A percentile compares a stretch with the other conserved stretches of the same genome.
Conservation (phyloP, 2,888 invertebrate species). For the Zonitis immaculata region DNA sequence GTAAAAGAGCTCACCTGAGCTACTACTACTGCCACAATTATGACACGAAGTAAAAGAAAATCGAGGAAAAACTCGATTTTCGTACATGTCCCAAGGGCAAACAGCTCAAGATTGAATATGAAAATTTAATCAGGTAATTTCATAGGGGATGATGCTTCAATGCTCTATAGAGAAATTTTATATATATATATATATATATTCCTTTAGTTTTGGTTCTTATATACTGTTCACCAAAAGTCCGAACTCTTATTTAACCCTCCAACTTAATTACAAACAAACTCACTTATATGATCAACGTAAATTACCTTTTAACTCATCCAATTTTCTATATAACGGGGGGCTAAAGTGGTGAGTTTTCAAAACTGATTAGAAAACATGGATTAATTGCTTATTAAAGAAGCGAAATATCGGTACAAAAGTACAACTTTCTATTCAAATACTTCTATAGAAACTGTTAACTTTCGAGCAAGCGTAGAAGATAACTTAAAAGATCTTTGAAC, state of each 20-base stretch:
- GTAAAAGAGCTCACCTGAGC: slow-evolving; percentile 10
- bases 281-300: not conserved
- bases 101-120: slow-evolving; percentile 74
- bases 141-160: slow-evolving; percentile 55
- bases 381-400: not conserved
- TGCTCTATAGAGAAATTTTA: slow-evolving; percentile 43
- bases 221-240: not conserved
- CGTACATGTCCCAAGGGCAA: slow-evolving; percentile 55
- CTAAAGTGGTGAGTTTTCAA: not conserved
- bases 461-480: not conserved
- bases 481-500: not conserved
- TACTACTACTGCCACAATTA: slow-evolving; percentile 15
- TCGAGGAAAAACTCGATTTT: slow-evolving; percentile 27
- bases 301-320: not conserved
- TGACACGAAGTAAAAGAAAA: slow-evolving; percentile 17
- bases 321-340: not conserved
- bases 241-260: not conserved
- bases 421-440: not conserved
- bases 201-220: slow-evolving; percentile 13
- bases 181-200: slow-evolving; percentile 28
- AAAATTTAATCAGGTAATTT: slow-evolving; percentile 73
- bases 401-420: no score
- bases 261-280: not conserved
- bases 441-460: not conserved
- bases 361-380: not conserved